These are phyloP conservation scores for Epinotia demarniana DNA, from an alignment of 2,888 invertebrate genomes.

Conservation along the genomic window DNA sequence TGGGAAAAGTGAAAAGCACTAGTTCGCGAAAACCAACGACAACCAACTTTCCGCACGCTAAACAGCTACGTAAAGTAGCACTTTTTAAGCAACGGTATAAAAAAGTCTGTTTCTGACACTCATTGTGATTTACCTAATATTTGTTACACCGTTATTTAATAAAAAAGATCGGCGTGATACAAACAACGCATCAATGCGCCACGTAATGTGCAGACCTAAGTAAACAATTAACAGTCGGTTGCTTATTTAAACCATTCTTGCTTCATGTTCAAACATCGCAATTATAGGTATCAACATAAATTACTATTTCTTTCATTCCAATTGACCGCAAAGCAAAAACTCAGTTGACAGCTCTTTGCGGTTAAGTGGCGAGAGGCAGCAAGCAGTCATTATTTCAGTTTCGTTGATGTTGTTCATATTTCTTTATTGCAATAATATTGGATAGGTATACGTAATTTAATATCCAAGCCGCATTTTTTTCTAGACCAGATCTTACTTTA, in stretches of 20 bases:
- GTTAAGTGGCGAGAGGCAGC: slow-evolving; percentile 32
- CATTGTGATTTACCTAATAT: too few relatives aligned
- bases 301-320: slow-evolving; percentile 22
- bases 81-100: too few relatives aligned
- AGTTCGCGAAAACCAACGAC: too few relatives aligned
- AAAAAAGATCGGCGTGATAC: background rate
- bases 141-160: background rate
- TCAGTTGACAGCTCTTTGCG: slow-evolving; percentile 9
- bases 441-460: too few relatives aligned
- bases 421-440: background rate
- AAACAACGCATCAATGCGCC: background rate
- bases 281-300: slow-evolving; percentile 18
- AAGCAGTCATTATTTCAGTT: slow-evolving; percentile 26
- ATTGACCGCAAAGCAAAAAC: slow-evolving; percentile 26
- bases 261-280: background rate
- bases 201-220: background rate
- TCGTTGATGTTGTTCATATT: slow-evolving; percentile 1
- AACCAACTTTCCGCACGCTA: too few relatives aligned
- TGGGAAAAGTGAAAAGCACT: too few relatives aligned
- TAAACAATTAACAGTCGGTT: background rate
- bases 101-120: too few relatives aligned
- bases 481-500: too few relatives aligned
- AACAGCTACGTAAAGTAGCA: too few relatives aligned
- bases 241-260: background rate
- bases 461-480: too few relatives aligned